Conservation (phyloP, 2,888 invertebrate genomes). For the Apoda limacodes region DNA sequence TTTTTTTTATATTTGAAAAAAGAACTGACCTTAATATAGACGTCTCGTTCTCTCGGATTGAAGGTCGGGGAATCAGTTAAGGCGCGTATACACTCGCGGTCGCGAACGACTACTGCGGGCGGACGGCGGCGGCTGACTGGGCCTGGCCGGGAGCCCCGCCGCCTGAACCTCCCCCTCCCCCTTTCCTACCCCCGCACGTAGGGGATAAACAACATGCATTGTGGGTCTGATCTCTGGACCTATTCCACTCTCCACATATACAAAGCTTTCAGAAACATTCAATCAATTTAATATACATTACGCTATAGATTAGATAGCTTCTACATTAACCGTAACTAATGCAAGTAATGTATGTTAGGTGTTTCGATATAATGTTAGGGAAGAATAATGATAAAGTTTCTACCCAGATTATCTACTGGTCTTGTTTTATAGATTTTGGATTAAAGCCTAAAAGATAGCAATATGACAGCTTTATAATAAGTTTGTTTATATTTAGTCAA, state of each 20-base stretch:
- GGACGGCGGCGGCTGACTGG: slow-evolving; percentile 51
- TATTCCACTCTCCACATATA: slow-evolving; percentile 39
- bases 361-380: no score
- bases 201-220: slow-evolving; percentile 69
- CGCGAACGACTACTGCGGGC: slow-evolving; percentile 40
- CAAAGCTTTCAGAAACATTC: no score
- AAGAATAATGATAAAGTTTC: no score
- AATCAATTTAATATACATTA: slow-evolving; percentile 22
- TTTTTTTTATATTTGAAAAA: slow-evolving; percentile 27
- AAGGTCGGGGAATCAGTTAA: slow-evolving; percentile 55
- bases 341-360: no score
- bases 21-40: slow-evolving; percentile 56
- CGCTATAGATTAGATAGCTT: no score
- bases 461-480: background rate
- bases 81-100: slow-evolving; percentile 46
- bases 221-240: slow-evolving; percentile 60
- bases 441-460: slow-evolving; percentile 26
- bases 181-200: slow-evolving; percentile 29
- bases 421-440: slow-evolving; percentile 60
- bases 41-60: slow-evolving; percentile 61
- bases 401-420: slow-evolving; percentile 47
- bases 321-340: no score
- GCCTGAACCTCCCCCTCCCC: slow-evolving; percentile 23
- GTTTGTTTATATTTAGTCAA: background rate
- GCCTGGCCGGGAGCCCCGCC: slow-evolving; percentile 56